Percentiles rank a stretch among this genome's conserved stretches.
These are phyloP conservation scores for Hemicentrotus pulcherrimus DNA, from an alignment of 35 echinoderm and acorn worm species.

Conservation along the genomic window DNA sequence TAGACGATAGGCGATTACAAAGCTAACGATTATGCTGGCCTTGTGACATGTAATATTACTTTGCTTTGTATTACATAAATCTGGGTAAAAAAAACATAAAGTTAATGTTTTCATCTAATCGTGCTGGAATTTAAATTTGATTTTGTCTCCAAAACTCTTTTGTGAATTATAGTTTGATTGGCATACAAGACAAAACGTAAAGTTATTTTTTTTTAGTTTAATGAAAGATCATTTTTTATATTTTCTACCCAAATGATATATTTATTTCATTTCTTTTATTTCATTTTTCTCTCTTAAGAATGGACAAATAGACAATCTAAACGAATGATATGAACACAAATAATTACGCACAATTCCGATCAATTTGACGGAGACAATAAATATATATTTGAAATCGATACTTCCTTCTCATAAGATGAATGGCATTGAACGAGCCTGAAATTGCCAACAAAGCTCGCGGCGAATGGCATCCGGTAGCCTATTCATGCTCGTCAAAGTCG, in stretches of 20 bases:
- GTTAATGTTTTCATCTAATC: neutral
- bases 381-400: constrained; percentile 14
- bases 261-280: neutral
- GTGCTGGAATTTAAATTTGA: neutral
- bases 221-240: too few species aligned
- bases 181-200: too few species aligned
- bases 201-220: too few species aligned
- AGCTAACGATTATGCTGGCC: too few species aligned
- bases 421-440: neutral
- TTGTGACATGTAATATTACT: too few species aligned
- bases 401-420: neutral
- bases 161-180: too few species aligned
- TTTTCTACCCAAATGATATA: too few species aligned
- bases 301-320: neutral
- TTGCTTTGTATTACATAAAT: neutral
- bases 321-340: neutral
- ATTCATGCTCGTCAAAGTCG: neutral
- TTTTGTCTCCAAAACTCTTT: neutral
- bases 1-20: neutral
- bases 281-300: neutral
- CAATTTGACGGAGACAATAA: constrained; percentile 10
- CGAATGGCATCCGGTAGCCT: neutral
- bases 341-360: neutral
- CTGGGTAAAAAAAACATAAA: neutral
- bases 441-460: neutral